phyloP scores from a whole-genome alignment of 2,113 vertebrate genomes.

The Carassius carassius region DNA sequence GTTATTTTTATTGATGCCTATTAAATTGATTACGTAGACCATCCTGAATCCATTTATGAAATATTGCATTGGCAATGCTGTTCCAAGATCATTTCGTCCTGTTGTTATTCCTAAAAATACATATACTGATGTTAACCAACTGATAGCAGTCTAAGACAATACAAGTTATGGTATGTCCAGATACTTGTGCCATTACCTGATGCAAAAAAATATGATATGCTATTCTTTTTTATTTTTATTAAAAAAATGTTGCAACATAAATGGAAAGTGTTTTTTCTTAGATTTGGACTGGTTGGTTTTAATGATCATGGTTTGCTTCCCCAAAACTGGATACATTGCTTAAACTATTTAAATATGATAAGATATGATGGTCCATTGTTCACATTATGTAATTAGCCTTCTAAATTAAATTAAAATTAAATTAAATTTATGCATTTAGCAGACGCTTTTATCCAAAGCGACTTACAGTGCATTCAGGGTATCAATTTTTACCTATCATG shows the following conservation, averaged over 20 bases:
- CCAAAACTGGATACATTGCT: neutral
- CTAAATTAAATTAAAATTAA: too few species aligned
- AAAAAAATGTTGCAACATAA: slow-evolving; percentile 10
- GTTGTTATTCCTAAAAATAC: slow-evolving; percentile 3
- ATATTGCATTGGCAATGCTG: neutral
- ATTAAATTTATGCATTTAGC: too few species aligned
- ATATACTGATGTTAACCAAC: neutral
- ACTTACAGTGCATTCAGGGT: too few species aligned
- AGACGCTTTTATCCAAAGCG: too few species aligned
- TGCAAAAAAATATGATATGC: neutral
- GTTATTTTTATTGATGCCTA: slow-evolving; percentile 51
- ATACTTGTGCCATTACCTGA: neutral
- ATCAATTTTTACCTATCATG: too few species aligned
- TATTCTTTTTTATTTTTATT: neutral
- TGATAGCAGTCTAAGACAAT: neutral
- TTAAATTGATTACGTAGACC: slow-evolving; percentile 41
- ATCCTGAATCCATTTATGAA: slow-evolving; percentile 40
- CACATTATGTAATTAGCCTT: neutral
- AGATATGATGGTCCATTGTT: neutral
- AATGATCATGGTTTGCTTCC: neutral
- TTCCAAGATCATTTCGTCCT: neutral
- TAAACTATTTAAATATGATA: slow-evolving; percentile 1
- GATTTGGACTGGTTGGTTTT: neutral
- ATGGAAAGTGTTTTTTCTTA: neutral
- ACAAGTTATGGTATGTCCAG: neutral